A percentile compares a stretch with the other conserved stretches of the same genome.
Evolutionary conservation across 2,797 vertebrate genomes (phyloP).

Genomic region (Myripristis jacobus): DNA sequence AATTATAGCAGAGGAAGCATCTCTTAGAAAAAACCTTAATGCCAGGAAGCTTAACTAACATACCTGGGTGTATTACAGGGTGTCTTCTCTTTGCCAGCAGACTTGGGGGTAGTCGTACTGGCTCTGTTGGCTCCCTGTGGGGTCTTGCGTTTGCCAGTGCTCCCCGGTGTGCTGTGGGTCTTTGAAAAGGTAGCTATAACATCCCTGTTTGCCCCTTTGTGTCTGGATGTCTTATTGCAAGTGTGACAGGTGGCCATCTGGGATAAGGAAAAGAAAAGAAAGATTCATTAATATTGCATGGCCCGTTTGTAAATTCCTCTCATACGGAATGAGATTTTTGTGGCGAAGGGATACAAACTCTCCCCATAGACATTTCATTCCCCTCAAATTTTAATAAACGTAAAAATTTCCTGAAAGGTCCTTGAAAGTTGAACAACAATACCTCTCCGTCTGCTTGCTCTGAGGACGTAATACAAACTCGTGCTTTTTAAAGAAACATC

Average conservation of each 20-base stretch:
- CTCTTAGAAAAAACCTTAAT: slow-evolving; percentile 22
- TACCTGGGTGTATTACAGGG: slow-evolving; percentile 81
- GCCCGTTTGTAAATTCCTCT: slow-evolving; percentile 25
- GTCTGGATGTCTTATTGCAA: slow-evolving; percentile 88
- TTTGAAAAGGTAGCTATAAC: slow-evolving; percentile 75
- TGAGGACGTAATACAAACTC: background rate
- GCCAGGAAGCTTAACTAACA: slow-evolving; percentile 31
- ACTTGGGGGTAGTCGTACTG: slow-evolving; percentile 64
- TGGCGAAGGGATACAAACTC: slow-evolving; percentile 29
- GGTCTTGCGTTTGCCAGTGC: slow-evolving; percentile 69
- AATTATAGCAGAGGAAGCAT: slow-evolving; percentile 23
- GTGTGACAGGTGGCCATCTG: slow-evolving; percentile 94
- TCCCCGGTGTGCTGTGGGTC: slow-evolving; percentile 75
- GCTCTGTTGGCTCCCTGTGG: slow-evolving; percentile 70
- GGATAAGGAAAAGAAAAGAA: slow-evolving; percentile 39
- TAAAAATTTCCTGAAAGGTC: background rate
- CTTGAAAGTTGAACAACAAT: background rate
- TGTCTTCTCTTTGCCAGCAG: slow-evolving; percentile 71
- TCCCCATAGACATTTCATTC: background rate
- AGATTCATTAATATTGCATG: slow-evolving; percentile 54
- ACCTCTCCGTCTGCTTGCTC: background rate
- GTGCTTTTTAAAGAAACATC: background rate
- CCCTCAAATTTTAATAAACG: background rate
- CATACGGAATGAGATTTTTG: slow-evolving; percentile 33
- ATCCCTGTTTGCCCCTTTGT: slow-evolving; percentile 86